Percentiles rank a stretch among this genome's conserved stretches.
phyloP scores from a whole-genome alignment of 37 sponge, comb jelly and placozoan genomes.

The Lycopodina hypogea region DNA sequence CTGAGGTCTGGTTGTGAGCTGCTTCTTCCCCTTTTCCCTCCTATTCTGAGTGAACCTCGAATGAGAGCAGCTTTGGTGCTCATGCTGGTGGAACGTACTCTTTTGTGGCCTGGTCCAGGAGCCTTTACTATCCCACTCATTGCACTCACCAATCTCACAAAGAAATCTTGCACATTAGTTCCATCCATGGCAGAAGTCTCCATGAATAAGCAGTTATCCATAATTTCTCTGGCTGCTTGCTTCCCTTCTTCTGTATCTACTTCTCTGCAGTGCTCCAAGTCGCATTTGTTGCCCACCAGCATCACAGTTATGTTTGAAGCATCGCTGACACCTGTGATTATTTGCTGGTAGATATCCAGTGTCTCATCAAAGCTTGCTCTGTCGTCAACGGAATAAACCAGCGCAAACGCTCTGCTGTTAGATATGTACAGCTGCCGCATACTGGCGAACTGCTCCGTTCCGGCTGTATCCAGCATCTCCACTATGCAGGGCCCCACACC shows the following conservation, averaged over 20 bases:
- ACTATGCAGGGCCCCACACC: slow-evolving; percentile 79
- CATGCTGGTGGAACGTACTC: slow-evolving; percentile 18
- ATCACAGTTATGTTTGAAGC: slow-evolving; percentile 48
- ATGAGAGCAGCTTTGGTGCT: background rate
- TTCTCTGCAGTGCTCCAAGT: slow-evolving; percentile 51
- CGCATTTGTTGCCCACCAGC: slow-evolving; percentile 79
- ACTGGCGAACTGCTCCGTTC: slow-evolving; percentile 83
- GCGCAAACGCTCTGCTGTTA: slow-evolving; percentile 69
- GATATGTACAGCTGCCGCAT: slow-evolving; percentile 85
- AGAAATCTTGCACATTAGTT: slow-evolving; percentile 63
- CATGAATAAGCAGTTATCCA: slow-evolving; percentile 64
- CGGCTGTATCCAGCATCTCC: slow-evolving; percentile 82
- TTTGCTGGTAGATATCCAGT: slow-evolving; percentile 62
- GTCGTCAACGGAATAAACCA: slow-evolving; percentile 78
- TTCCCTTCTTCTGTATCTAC: slow-evolving; percentile 56
- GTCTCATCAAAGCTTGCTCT: slow-evolving; percentile 68
- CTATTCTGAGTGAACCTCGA: slow-evolving; percentile 42
- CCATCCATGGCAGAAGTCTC: slow-evolving; percentile 85
- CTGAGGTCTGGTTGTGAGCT: slow-evolving; percentile 58
- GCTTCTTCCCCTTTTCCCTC: slow-evolving; percentile 23
- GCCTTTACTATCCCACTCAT: slow-evolving; percentile 30
- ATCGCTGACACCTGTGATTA: slow-evolving; percentile 29
- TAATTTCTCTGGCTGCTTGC: slow-evolving; percentile 48
- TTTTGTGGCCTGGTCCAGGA: background rate
- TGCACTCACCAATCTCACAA: slow-evolving; percentile 47